Conservation (phyloP, 2,888 invertebrate species). For the Conomelus anceps region DNA sequence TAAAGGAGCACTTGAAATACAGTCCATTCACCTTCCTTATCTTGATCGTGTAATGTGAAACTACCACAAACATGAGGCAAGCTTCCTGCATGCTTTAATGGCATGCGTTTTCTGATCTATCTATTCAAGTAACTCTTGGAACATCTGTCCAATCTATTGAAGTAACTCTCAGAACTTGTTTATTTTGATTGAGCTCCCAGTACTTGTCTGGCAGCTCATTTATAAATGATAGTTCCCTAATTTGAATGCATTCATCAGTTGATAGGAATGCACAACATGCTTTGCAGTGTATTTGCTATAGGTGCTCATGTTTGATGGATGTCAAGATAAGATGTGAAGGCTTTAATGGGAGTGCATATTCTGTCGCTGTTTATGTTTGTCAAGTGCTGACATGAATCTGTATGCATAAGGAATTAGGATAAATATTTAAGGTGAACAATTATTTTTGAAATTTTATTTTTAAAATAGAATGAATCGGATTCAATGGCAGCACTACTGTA, state of each 20-base stretch:
- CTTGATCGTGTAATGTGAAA: background rate
- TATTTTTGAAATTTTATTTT: no score
- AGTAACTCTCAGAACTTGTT: background rate
- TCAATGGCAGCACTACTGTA: no score
- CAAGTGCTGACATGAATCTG: no score
- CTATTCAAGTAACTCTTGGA: background rate
- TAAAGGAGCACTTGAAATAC: background rate
- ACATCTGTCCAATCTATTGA: background rate
- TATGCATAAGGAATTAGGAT: no score
- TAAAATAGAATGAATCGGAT: no score
- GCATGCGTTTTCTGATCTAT: background rate
- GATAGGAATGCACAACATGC: background rate
- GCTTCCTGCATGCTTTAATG: background rate
- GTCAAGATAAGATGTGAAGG: background rate
- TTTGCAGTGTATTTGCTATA: no score
- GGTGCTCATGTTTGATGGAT: background rate
- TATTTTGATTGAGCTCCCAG: no score
- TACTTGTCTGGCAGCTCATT: background rate
- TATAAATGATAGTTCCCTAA: background rate
- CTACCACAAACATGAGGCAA: background rate
- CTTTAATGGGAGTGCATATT: background rate
- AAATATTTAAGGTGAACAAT: no score
- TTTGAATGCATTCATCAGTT: background rate
- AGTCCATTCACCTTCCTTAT: background rate
- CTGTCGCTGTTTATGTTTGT: no score